Conservation (phyloP, 2,797 vertebrate species). For the Anisognathus igniventris region DNA sequence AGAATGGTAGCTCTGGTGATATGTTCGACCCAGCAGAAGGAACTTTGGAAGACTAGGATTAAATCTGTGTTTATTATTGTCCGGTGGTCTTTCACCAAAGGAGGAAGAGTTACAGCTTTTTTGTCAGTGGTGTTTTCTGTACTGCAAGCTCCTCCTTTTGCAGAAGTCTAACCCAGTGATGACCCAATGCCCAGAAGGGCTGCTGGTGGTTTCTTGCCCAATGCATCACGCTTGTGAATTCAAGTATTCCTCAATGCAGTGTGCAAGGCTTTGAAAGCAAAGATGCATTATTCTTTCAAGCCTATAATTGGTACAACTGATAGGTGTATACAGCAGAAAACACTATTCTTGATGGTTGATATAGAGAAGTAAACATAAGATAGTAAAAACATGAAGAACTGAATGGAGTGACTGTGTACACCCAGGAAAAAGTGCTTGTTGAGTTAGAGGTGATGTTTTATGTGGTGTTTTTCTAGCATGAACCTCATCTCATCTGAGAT, state of each 20-base stretch:
- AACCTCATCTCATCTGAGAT: neutral
- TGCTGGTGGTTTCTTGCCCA: neutral
- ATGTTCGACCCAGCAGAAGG: neutral
- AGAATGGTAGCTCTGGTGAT: neutral
- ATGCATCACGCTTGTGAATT: rapidly evolving
- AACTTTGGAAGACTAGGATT: neutral
- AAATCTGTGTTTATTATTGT: neutral
- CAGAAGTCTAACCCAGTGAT: neutral
- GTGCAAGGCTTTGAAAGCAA: neutral
- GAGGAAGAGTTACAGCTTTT: neutral
- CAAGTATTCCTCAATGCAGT: rapidly evolving
- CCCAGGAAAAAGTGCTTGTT: neutral
- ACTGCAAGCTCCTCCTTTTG: neutral
- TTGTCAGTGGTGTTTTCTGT: neutral
- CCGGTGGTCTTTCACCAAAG: neutral
- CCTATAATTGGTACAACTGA: neutral
- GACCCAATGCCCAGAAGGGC: neutral
- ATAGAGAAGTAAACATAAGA: neutral
- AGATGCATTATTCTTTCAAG: neutral
- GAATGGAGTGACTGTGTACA: neutral
- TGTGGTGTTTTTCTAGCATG: neutral
- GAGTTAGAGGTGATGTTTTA: neutral
- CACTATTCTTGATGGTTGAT: neutral
- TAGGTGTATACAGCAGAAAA: neutral
- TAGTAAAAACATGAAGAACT: neutral